Evolutionary conservation across 1,140 invertebrate species (phyloP), one percentile per base, ranked within the genome.

Genomic region (Micrasema minimum): DNA sequence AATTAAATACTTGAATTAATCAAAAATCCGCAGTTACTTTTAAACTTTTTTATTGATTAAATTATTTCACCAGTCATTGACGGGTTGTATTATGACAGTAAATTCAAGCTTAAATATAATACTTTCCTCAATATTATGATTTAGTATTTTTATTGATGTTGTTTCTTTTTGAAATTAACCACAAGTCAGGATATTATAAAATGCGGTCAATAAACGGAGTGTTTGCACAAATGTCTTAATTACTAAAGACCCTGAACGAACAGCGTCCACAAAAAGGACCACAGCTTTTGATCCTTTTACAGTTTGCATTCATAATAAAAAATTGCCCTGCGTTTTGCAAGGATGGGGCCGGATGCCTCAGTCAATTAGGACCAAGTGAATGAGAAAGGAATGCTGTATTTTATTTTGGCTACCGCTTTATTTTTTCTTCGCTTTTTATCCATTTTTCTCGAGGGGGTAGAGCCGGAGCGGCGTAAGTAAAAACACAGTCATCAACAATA

Each of bases 351-450:
- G 55, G 35, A 41, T 59, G 55, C 35, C 35, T 20, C 50, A 57
- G 37, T 67, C 65, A 67, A 67, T 67, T 67, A 67, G 35, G 51
- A 67, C 50, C 48, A 26, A 55, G 50, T 57, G 65, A 67, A 67
- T 67, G 51, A 55, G 65, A 67, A 55, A 43, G 51, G 65, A 67
- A 67, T 67, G 65, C 50, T 18, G 46, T 23, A 67, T 67, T 67
- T 67, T 53, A 50, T 55, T 67, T 66, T 66, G 64, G 64, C 43
- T 45, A 20, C 46, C 31, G 64, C 43, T 4, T n/a, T n/a, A 35
- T 48, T 65, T 65, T 66, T 66, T 51, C 35, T 2, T 2, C 20
- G 9, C 9, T 11, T 67, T 53, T 55, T 66, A 20, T 67, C 55
- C 55, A 55, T 67, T 57, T 43, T 67, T 23, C 37, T 43, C 38